Conservation (phyloP, 2,888 invertebrate species). For the Harpalus rufipes region DNA sequence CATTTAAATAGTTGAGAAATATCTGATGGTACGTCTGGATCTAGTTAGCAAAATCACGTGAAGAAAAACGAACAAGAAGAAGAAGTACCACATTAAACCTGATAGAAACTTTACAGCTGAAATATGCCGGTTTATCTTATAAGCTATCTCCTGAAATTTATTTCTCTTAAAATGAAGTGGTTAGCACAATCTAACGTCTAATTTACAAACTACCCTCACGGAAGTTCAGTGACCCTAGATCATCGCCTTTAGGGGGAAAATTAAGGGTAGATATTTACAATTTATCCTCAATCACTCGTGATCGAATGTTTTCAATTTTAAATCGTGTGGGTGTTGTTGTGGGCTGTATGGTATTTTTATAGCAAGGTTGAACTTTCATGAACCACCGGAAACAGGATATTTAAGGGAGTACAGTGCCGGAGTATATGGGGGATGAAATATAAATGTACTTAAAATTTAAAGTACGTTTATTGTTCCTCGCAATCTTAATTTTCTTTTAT, state of each 20-base stretch:
- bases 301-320: slow-evolving; percentile 27
- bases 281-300: slow-evolving; percentile 1
- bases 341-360: slow-evolving; percentile 16
- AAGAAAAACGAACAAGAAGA: neutral
- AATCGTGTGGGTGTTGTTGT: slow-evolving; percentile 33
- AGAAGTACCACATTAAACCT: neutral
- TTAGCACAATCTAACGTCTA: slow-evolving; percentile 43
- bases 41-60: slow-evolving; percentile 19
- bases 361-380: slow-evolving; percentile 52
- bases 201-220: slow-evolving; percentile 46
- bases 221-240: slow-evolving; percentile 17
- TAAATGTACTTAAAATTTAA: neutral
- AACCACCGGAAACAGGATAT: slow-evolving; percentile 14
- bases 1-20: slow-evolving; percentile 13
- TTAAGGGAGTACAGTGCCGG: neutral
- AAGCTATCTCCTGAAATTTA: slow-evolving; percentile 29
- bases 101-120: slow-evolving; percentile 41
- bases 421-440: neutral
- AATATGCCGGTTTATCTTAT: slow-evolving; percentile 25
- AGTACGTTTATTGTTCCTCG: neutral
- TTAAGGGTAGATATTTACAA: slow-evolving; percentile 16
- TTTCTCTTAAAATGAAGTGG: slow-evolving; percentile 40
- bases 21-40: neutral
- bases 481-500: neutral
- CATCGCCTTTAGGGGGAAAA: slow-evolving; percentile 3